Conservation (phyloP, 1,140 invertebrate species). For the Pararge aegeria region DNA sequence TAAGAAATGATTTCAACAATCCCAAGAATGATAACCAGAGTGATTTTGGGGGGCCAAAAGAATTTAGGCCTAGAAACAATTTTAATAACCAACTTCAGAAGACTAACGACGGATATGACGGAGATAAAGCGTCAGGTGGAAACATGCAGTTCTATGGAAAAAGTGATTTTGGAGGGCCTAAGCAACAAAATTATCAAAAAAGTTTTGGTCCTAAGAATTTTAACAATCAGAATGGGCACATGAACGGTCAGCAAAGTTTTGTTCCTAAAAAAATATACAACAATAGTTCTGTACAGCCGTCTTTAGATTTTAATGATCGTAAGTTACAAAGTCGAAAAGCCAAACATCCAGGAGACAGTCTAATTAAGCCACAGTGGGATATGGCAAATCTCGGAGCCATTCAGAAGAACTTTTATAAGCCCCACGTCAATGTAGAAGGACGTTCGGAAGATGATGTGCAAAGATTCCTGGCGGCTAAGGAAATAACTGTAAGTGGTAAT, state of each 20-base stretch:
- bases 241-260: conserved; percentile 58
- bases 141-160: conserved; percentile 73
- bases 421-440: conserved; percentile 87
- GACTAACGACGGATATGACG: conserved; percentile 65
- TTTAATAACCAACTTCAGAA: conserved; percentile 77
- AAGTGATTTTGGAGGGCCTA: conserved; percentile 76
- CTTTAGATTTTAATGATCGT: conserved; percentile 69
- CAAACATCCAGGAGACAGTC: conserved; percentile 87
- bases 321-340: conserved; percentile 83
- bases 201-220: conserved; percentile 61
- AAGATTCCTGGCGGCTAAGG: conserved; percentile 85
- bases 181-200: conserved; percentile 63
- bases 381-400: conserved; percentile 88
- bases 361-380: conserved; percentile 94
- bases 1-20: conserved; percentile 80
- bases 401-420: conserved; percentile 95
- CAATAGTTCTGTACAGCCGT: conserved; percentile 39
- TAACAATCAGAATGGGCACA: conserved; percentile 60
- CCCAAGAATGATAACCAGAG: conserved; percentile 70
- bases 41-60: conserved; percentile 75
- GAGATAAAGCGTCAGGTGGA: conserved; percentile 71
- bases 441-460: conserved; percentile 87
- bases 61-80: conserved; percentile 77
- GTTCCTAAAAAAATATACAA: conserved; percentile 61
- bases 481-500: conserved; percentile 93